Evolutionary conservation across 92 coral and sea anemone genomes (phyloP).

Genomic region (Bergia sp.): DNA sequence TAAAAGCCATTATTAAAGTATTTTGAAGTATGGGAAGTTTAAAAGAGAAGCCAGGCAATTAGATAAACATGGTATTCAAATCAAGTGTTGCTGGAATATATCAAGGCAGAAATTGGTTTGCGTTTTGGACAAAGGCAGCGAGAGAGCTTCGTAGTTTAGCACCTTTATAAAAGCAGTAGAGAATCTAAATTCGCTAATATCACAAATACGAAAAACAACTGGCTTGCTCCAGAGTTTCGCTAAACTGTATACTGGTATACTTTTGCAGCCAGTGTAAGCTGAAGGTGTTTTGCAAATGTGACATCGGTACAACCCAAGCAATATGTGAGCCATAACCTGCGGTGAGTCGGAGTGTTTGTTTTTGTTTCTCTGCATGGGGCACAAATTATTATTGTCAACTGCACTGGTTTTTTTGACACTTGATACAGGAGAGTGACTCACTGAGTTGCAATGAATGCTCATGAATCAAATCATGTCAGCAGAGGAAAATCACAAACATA

Average conservation of each 20-base stretch:
- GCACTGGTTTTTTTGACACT: background rate
- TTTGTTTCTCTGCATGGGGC: constrained; percentile 7
- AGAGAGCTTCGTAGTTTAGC: background rate
- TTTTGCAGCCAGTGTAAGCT: background rate
- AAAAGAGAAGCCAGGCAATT: too few relatives aligned
- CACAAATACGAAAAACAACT: background rate
- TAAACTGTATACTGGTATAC: background rate
- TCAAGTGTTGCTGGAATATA: too few relatives aligned
- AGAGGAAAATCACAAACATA: background rate
- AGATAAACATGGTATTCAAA: too few relatives aligned
- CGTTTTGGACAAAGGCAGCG: background rate
- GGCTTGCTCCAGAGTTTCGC: background rate
- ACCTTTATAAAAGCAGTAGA: background rate
- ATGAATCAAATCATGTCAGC: background rate
- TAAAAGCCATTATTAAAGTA: too few relatives aligned
- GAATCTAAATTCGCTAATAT: background rate
- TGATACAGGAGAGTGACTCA: too few relatives aligned
- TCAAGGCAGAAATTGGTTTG: too few relatives aligned
- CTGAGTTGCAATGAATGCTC: background rate
- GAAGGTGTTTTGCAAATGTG: background rate
- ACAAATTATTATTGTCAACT: too few relatives aligned
- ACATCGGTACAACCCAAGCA: background rate
- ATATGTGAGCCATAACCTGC: background rate
- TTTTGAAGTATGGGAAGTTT: too few relatives aligned
- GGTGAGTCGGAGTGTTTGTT: background rate